These are phyloP conservation scores for Chloroclysta siterata DNA, from an alignment of 2,888 invertebrate species.

Conservation along the genomic window DNA sequence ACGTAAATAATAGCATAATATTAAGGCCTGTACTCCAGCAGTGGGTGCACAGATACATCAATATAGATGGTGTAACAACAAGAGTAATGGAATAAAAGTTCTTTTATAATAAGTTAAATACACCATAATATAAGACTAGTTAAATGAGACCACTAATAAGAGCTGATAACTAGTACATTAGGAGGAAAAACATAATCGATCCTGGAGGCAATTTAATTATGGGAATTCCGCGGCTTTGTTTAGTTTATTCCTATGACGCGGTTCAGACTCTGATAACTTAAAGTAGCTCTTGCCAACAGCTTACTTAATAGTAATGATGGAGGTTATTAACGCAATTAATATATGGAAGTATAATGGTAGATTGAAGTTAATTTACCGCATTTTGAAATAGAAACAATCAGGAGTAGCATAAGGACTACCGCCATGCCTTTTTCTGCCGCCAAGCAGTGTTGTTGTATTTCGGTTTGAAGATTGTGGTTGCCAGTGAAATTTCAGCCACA, in stretches of 20 bases:
- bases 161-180: slow-evolving; percentile 16
- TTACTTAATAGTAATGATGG: slow-evolving; percentile 24
- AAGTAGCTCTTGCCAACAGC: slow-evolving; percentile 20
- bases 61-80: no score
- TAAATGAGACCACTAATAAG: slow-evolving; percentile 6
- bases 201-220: slow-evolving; percentile 27
- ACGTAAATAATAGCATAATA: no score
- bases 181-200: slow-evolving; percentile 38
- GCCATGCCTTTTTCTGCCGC: no score
- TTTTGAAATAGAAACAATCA: slow-evolving; percentile 5
- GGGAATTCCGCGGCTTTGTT: slow-evolving; percentile 35
- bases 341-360: slow-evolving; percentile 29
- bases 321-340: slow-evolving; percentile 26
- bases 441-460: no score
- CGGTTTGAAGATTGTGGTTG: no score
- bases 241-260: slow-evolving; percentile 22
- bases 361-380: slow-evolving; percentile 7
- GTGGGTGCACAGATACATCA: no score
- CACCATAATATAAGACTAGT: not conserved
- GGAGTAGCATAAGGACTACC: no score
- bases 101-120: not conserved
- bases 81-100: no score
- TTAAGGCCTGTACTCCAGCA: no score
- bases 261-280: slow-evolving; percentile 27
- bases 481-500: no score